Conservation (phyloP, 2,888 invertebrate genomes). For the Phaonia tiefii region DNA sequence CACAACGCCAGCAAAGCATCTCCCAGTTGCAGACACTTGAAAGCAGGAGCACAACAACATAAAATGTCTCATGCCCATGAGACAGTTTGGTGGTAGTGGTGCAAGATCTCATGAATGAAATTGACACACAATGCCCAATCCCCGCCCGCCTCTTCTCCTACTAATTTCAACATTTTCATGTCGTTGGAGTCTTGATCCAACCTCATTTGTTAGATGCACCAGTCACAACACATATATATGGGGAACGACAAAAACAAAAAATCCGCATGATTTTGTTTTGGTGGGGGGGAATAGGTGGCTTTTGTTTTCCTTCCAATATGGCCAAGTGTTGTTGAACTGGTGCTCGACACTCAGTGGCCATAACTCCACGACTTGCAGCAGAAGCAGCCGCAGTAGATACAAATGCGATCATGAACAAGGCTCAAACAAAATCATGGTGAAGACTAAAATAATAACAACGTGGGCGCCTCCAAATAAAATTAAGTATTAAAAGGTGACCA, state of each 20-base stretch:
- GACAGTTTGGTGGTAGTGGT: no score
- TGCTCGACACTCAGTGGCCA: slow-evolving; percentile 36
- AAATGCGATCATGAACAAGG: slow-evolving; percentile 57
- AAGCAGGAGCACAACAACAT: no score
- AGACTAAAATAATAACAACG: slow-evolving; percentile 48
- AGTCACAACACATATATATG: slow-evolving; percentile 8
- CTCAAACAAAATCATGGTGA: slow-evolving; percentile 62
- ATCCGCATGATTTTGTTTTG: slow-evolving; percentile 45
- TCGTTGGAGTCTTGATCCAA: no score
- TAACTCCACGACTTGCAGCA: no score
- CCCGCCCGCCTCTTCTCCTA: background rate
- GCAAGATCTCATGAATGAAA: slow-evolving; percentile 13
- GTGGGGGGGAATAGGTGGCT: background rate
- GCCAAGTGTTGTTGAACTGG: slow-evolving; percentile 65
- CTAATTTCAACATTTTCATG: slow-evolving; percentile 30
- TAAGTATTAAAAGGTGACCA: slow-evolving; percentile 47
- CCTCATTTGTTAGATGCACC: background rate
- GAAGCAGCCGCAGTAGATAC: slow-evolving; percentile 25
- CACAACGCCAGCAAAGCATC: no score
- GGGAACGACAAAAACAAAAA: slow-evolving; percentile 26
- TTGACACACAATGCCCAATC: slow-evolving; percentile 1
- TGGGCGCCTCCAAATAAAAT: slow-evolving; percentile 55
- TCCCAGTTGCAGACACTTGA: no score
- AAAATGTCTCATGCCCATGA: no score
- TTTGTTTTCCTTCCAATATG: slow-evolving; percentile 51